phyloP scores from a whole-genome alignment of 2,113 vertebrate species.

The Lampris incognitus region DNA sequence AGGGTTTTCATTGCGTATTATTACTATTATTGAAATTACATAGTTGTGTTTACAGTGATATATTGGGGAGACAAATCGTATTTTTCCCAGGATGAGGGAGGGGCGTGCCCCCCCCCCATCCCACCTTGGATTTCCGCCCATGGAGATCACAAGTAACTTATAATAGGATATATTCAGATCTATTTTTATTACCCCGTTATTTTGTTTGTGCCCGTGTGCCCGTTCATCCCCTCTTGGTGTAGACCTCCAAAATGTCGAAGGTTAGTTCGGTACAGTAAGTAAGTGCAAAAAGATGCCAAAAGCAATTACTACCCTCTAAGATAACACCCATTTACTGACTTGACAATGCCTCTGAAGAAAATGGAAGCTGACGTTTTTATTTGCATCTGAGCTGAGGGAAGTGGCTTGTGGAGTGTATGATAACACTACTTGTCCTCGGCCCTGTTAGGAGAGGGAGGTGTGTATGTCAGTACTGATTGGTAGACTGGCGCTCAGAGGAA shows the following conservation, averaged over 20 bases:
- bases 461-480: slow-evolving; percentile 68
- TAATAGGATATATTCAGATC: background rate
- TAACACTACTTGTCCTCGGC: slow-evolving; percentile 35
- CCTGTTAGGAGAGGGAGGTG: slow-evolving; percentile 6
- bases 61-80: no score
- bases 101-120: no score
- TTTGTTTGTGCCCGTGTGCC: background rate
- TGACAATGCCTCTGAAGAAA: slow-evolving; percentile 64
- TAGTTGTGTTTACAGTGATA: no score
- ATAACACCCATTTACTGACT: slow-evolving; percentile 49
- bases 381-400: slow-evolving; percentile 56
- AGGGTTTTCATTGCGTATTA: no score
- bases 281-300: slow-evolving; percentile 67
- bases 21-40: no score
- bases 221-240: background rate
- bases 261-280: slow-evolving; percentile 46
- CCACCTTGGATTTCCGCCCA: no score
- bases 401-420: slow-evolving; percentile 62
- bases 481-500: slow-evolving; percentile 48
- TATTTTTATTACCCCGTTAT: background rate
- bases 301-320: slow-evolving; percentile 57
- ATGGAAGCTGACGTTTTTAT: slow-evolving; percentile 68
- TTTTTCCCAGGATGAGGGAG: no score
- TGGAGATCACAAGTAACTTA: no score
- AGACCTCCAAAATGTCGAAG: slow-evolving; percentile 6